A percentile compares a stretch with the other conserved stretches of the same genome.
Evolutionary conservation across 2,888 invertebrate species (phyloP).

Genomic region (Trachelus stipa): DNA sequence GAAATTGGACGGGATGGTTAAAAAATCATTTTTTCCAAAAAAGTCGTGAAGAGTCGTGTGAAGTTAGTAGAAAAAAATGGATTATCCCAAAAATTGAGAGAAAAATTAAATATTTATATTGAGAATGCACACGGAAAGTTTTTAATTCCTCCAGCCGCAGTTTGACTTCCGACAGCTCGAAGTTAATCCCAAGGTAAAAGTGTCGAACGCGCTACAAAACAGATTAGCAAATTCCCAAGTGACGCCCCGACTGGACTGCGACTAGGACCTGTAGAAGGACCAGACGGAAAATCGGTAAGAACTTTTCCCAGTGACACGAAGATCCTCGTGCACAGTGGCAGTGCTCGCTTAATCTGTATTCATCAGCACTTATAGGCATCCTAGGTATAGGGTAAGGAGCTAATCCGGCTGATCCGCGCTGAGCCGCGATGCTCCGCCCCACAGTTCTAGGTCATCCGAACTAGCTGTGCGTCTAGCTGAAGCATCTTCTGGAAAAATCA

Average conservation of each 20-base stretch:
- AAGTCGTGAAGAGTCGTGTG: not conserved
- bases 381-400: constrained; percentile 50
- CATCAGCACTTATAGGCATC: constrained; percentile 60
- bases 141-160: not conserved
- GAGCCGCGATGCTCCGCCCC: constrained; percentile 47
- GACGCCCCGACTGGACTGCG: not conserved
- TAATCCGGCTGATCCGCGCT: constrained; percentile 64
- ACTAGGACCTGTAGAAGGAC: not conserved
- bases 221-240: constrained; percentile 41
- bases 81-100: not conserved
- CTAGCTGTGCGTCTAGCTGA: not conserved
- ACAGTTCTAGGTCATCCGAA: constrained; percentile 42
- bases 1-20: not conserved
- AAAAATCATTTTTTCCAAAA: not conserved
- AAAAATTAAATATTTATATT: not conserved
- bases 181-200: constrained; percentile 52
- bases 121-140: not conserved
- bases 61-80: not conserved
- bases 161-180: constrained; percentile 10
- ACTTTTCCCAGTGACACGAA: not conserved
- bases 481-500: not conserved
- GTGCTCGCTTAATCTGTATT: constrained; percentile 60
- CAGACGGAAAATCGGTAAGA: not conserved
- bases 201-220: constrained; percentile 46
- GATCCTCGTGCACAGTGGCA: constrained; percentile 38